Conservation (phyloP, 1,140 invertebrate genomes). For the Forficula auricularia region DNA sequence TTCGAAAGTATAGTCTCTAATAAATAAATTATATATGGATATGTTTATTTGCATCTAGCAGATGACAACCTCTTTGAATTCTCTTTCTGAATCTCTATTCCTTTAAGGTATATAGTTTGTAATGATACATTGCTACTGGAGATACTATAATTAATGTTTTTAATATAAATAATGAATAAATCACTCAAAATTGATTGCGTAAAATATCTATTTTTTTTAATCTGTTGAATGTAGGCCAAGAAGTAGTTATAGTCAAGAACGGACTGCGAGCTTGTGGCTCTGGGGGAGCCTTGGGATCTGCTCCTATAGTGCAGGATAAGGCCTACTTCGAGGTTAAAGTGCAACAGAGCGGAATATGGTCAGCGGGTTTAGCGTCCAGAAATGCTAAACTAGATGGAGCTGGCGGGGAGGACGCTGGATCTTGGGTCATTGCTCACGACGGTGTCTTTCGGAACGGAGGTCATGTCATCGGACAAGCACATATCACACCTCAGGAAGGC, state of each 20-base stretch:
- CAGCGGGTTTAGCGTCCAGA: slow-evolving; percentile 76
- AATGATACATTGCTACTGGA: no score
- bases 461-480: slow-evolving; percentile 29
- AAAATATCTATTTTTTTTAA: no score
- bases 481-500: slow-evolving; percentile 56
- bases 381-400: slow-evolving; percentile 70
- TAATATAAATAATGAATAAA: no score
- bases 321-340: slow-evolving; percentile 98
- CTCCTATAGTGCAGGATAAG: slow-evolving; percentile 90
- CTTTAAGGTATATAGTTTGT: no score
- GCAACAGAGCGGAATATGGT: slow-evolving; percentile 83
- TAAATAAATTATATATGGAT: no score
- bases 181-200: no score
- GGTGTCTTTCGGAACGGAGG: slow-evolving; percentile 71
- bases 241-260: slow-evolving; percentile 96
- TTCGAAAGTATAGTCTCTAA: no score
- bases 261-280: slow-evolving; percentile 86
- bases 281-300: slow-evolving; percentile 81
- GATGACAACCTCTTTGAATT: no score
- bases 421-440: slow-evolving; percentile 85
- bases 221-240: slow-evolving; percentile 53
- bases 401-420: slow-evolving; percentile 71
- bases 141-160: no score
- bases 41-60: no score
- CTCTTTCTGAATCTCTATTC: no score